A percentile compares a stretch with the other conserved stretches of the same genome.
These are phyloP conservation scores for Amphimedon queenslandica DNA, from an alignment of 37 sponge, comb jelly and placozoan genomes.

Conservation along the genomic window DNA sequence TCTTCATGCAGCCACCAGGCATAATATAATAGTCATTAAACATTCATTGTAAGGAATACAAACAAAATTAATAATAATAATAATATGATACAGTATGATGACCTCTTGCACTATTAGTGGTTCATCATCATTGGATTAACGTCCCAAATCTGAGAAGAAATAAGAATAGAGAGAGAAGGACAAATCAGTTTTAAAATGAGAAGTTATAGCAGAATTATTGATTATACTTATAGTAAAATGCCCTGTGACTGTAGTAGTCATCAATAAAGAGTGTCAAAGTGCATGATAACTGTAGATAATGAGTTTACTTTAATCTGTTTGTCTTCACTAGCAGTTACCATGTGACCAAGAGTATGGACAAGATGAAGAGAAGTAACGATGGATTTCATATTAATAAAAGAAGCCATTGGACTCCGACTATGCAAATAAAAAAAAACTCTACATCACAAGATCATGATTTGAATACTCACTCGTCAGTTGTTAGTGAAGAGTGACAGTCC, in stretches of 20 bases:
- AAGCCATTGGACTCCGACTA: constrained; percentile 68
- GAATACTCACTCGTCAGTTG: constrained; percentile 94
- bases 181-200: too few species aligned
- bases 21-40: too few species aligned
- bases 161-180: background rate
- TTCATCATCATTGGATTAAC: background rate
- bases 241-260: too few species aligned
- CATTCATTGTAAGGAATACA: too few species aligned
- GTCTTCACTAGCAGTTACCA: constrained; percentile 51
- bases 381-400: constrained; percentile 26
- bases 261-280: too few species aligned
- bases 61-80: too few species aligned
- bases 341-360: constrained; percentile 32
- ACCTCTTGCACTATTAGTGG: too few species aligned
- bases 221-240: background rate
- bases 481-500: constrained; percentile 77
- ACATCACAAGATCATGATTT: too few species aligned
- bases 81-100: too few species aligned
- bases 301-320: constrained; percentile 46
- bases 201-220: too few species aligned
- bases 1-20: too few species aligned
- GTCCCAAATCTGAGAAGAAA: background rate
- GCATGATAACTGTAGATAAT: too few species aligned
- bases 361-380: constrained; percentile 21
- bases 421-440: background rate